Evolutionary conservation across 92 coral and sea anemone species (phyloP).

Genomic region (Porites divaricata): DNA sequence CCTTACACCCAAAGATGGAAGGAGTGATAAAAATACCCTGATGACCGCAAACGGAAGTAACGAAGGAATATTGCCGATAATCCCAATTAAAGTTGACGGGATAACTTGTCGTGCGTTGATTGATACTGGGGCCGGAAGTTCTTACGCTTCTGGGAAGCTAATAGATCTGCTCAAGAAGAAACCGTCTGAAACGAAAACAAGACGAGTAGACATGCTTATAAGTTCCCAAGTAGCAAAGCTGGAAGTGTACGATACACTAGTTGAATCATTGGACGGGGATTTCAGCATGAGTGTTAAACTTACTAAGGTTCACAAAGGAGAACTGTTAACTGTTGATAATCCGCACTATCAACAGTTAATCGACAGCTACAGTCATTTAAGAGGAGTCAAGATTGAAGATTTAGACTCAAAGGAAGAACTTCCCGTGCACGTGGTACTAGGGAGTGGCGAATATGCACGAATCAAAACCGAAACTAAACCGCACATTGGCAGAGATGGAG

Average conservation of each 20-base stretch:
- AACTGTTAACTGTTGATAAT: conserved; percentile 19
- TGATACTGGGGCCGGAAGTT: conserved; percentile 35
- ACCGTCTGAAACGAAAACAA: conserved; percentile 4
- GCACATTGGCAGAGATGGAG: neutral
- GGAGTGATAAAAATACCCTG: neutral
- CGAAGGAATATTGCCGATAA: neutral
- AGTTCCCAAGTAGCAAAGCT: conserved; percentile 14
- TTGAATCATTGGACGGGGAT: conserved; percentile 17
- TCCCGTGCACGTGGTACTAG: neutral
- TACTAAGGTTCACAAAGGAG: conserved; percentile 27
- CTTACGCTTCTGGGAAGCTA: conserved; percentile 27
- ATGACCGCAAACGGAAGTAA: conserved; percentile 1
- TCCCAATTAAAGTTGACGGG: neutral
- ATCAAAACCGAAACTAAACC: neutral
- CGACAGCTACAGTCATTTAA: neutral
- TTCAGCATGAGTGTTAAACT: neutral
- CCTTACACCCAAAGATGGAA: neutral
- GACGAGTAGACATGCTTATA: conserved; percentile 19
- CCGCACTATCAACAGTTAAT: neutral
- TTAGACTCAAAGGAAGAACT: neutral
- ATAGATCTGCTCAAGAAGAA: conserved; percentile 12
- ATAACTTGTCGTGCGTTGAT: neutral
- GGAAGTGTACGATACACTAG: conserved; percentile 15
- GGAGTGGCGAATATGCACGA: neutral
- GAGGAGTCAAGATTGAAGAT: neutral